Percentiles rank a stretch among this genome's conserved stretches.
Conservation (phyloP, 2,888 invertebrate species). For the Ferrisia virgata region DNA sequence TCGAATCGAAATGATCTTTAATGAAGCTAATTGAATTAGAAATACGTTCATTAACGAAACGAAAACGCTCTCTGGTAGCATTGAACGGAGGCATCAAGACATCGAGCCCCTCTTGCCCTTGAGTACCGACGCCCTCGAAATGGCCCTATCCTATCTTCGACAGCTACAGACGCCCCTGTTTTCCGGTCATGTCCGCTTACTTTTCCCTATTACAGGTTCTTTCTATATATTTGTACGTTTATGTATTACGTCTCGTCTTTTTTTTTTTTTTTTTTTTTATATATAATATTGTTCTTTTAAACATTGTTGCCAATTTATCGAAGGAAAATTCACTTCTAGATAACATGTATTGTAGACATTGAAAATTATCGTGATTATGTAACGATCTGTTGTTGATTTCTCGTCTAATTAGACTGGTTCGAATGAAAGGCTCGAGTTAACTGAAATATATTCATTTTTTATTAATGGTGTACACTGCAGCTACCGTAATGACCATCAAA, state of each 20-base stretch:
- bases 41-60: not conserved
- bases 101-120: not conserved
- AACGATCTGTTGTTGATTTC: not conserved
- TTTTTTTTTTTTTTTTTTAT: too few relatives aligned
- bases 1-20: not conserved
- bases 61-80: not conserved
- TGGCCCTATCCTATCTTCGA: not conserved
- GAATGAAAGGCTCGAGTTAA: not conserved
- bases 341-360: not conserved
- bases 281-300: not conserved
- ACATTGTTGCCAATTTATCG: not conserved
- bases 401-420: not conserved
- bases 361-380: not conserved
- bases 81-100: not conserved
- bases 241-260: not conserved
- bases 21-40: not conserved
- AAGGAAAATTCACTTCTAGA: not conserved
- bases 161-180: not conserved
- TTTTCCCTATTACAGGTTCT: not conserved
- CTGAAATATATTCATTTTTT: too few relatives aligned
- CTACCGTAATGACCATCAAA: not conserved
- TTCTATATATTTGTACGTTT: not conserved
- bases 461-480: not conserved
- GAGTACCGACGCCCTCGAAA: not conserved
- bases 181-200: constrained; percentile 12